A percentile compares a stretch with the other conserved stretches of the same genome.
Conservation (phyloP, 2,797 vertebrate species). For the Selene dorsalis region DNA sequence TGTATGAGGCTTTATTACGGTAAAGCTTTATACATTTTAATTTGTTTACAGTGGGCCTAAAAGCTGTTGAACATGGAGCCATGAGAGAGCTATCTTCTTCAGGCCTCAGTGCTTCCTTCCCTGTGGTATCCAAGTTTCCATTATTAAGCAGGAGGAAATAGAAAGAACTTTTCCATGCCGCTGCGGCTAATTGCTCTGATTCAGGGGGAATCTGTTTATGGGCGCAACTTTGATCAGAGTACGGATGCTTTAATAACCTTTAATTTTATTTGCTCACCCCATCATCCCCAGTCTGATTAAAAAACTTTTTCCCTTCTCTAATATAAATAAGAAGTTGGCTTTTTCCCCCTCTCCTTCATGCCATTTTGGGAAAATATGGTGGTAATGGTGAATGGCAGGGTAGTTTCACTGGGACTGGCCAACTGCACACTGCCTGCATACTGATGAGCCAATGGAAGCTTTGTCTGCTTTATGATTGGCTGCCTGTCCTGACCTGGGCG, state of each 20-base stretch:
- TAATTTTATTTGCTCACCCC: conserved; percentile 88
- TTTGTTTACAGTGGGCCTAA: conserved; percentile 80
- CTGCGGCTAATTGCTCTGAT: conserved; percentile 86
- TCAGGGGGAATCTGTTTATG: conserved; percentile 87
- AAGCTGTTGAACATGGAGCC: conserved; percentile 80
- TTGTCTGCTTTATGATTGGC: conserved; percentile 57
- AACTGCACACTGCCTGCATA: conserved; percentile 66
- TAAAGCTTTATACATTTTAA: conserved; percentile 79
- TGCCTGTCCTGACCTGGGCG: conserved; percentile 29
- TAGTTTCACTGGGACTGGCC: conserved; percentile 72
- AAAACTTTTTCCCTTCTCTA: conserved; percentile 79
- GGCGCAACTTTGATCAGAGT: conserved; percentile 86
- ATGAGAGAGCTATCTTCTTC: conserved; percentile 81
- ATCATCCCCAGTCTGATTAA: conserved; percentile 85
- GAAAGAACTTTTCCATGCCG: conserved; percentile 81
- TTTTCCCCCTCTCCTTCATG: conserved; percentile 68
- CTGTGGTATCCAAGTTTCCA: conserved; percentile 79
- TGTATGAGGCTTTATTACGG: conserved; percentile 70
- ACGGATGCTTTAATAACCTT: conserved; percentile 87
- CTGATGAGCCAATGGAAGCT: conserved; percentile 64
- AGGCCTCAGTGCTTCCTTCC: conserved; percentile 77
- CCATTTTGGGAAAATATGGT: conserved; percentile 76
- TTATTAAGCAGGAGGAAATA: conserved; percentile 83
- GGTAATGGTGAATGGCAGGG: conserved; percentile 83
- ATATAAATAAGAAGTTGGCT: conserved; percentile 80